A percentile compares a stretch with the other conserved stretches of the same genome.
Conservation (phyloP, 1,140 invertebrate species). For the Drosophila asahinai region DNA sequence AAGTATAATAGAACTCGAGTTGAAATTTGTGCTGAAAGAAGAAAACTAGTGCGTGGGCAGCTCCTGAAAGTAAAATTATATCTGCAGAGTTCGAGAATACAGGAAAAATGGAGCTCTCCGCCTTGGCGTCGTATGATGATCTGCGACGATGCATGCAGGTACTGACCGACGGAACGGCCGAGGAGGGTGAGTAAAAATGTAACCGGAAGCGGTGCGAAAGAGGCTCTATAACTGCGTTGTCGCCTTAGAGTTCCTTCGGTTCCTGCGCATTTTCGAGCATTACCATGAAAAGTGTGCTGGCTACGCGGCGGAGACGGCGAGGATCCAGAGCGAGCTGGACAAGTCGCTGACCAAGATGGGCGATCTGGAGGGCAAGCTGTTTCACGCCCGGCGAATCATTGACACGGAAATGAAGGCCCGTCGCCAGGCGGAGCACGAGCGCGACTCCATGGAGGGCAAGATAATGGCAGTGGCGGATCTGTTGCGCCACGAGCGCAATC, state of each 20-base stretch:
- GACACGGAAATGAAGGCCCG: conserved; percentile 91
- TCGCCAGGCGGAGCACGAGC: conserved; percentile 88
- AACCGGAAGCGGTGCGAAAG: neutral
- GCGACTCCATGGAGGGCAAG: conserved; percentile 89
- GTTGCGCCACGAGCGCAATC: conserved; percentile 89
- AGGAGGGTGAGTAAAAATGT: conserved; percentile 87
- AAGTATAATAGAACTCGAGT: conserved; percentile 8
- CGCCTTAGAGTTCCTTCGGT: conserved; percentile 89
- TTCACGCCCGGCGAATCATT: conserved; percentile 91
- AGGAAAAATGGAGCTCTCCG: conserved; percentile 85
- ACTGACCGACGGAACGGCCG: conserved; percentile 88
- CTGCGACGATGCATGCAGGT: conserved; percentile 89
- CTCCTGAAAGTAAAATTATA: neutral
- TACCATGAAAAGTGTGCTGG: conserved; percentile 89
- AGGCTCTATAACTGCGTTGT: neutral
- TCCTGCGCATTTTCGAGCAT: conserved; percentile 90
- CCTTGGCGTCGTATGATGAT: conserved; percentile 88
- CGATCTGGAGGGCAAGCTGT: conserved; percentile 91
- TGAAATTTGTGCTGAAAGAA: neutral
- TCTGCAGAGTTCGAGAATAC: neutral
- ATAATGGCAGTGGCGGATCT: conserved; percentile 90
- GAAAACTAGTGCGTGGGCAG: neutral
- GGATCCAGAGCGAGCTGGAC: conserved; percentile 89
- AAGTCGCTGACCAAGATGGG: conserved; percentile 88
- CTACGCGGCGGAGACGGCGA: conserved; percentile 88